Evolutionary conservation across 1,140 invertebrate species (phyloP), one percentile per base, ranked within the genome.

Genomic region (Drosophila lacertosa): DNA sequence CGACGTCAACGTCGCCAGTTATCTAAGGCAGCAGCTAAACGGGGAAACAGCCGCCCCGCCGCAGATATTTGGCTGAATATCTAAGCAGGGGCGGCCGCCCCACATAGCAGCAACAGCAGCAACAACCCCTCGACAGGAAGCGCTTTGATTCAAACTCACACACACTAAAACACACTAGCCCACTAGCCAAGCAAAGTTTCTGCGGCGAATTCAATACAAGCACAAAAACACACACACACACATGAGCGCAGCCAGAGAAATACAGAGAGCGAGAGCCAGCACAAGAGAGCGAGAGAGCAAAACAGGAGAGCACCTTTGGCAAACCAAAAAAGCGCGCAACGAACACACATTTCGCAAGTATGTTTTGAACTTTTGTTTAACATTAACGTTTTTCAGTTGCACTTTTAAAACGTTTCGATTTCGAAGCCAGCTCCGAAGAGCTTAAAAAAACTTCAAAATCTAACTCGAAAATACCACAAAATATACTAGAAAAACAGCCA

Each of bases 101-200:
- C 76, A 80, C 57, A 35, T 50, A 24, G n/a, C 24, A 35, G 35
- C 59, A 77, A 74, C 74, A 77, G 67, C 77, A 71, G 29, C 69
- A 83, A 59, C 74, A 82, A 88, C 77, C 80, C 80, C 71, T 80
- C 64, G 81, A 86, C 81, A 84, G 81, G 76, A 84, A 84, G 67
- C 22, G 57, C 15, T 57, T 58, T 40, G 44, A 33, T 44, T 74
- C 62, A 73, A 57, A 55, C 47, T 55, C 62, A 72, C 39, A 65
- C 66, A 83, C 50, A 83, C 54, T 44, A 54, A 47, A 45, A 18
- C 16, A 39, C 20, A 58, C 35, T 26, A 70, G 33, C 58, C 47
- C 53, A 66, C 65, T 67, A 86, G 33, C 35, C 40, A 70, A 70
- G 55, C 62, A 37, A 37, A 69, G 71, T 66, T 66, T 50, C 73